Conservation (phyloP, 2,888 invertebrate genomes). For the Tortricodes alternella region DNA sequence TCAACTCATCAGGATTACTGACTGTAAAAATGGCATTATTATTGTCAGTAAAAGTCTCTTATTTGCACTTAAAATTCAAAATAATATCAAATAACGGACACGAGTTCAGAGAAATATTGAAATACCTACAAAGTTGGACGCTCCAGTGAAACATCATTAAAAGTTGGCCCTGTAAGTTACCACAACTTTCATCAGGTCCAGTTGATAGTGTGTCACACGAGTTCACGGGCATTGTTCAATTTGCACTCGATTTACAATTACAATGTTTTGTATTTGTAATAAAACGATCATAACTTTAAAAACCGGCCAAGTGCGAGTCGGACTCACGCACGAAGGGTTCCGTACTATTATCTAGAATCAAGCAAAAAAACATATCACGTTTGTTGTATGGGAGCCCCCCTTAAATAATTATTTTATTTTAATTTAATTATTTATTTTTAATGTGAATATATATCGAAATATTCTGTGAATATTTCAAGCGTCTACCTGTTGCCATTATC, state of each 20-base stretch:
- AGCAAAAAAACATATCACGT: too few species aligned
- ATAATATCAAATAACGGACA: conserved; percentile 9
- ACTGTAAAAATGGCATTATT: conserved; percentile 1
- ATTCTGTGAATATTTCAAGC: too few species aligned
- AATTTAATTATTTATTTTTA: too few species aligned
- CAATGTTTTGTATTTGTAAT: conserved; percentile 6
- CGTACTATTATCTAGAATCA: too few species aligned
- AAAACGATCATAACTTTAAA: not conserved
- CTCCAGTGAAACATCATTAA: conserved; percentile 25
- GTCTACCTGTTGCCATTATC: too few species aligned
- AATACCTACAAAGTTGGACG: conserved; percentile 24
- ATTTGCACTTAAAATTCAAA: conserved; percentile 14
- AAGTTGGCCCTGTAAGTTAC: conserved; percentile 17
- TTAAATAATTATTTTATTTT: too few species aligned
- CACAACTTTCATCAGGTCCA: conserved; percentile 11
- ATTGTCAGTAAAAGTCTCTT: not conserved
- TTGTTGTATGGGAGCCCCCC: too few species aligned
- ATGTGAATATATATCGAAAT: too few species aligned
- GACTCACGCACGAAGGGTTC: not conserved
- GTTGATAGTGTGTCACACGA: conserved; percentile 21
- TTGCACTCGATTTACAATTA: conserved; percentile 23
- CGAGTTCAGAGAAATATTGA: conserved; percentile 28
- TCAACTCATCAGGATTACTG: not conserved
- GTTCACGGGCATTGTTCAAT: conserved; percentile 23
- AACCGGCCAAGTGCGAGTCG: not conserved